Conservation (phyloP, 2,888 invertebrate genomes). For the Drosophila hamatofila region DNA sequence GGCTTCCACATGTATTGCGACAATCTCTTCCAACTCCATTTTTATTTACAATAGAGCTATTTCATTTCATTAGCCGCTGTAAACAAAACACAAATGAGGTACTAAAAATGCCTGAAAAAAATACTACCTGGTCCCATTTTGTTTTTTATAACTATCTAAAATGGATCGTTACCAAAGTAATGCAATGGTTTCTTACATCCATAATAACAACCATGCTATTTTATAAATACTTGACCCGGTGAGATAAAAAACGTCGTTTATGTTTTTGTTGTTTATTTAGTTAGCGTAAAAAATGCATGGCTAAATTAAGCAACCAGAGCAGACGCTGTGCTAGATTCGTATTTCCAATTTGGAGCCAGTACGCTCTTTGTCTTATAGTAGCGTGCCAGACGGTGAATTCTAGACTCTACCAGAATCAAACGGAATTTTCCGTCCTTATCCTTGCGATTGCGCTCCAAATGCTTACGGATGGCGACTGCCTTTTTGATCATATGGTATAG, state of each 20-base stretch:
- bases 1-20: conserved; percentile 80
- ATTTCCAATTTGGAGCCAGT: conserved; percentile 99
- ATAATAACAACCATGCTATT: background rate
- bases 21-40: conserved; percentile 46
- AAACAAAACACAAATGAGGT: background rate
- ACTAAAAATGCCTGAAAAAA: conserved; percentile 16
- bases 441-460: conserved; percentile 98
- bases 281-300: conserved; percentile 18
- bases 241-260: background rate
- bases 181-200: background rate
- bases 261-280: conserved; percentile 35
- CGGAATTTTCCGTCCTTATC: conserved; percentile 99
- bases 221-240: background rate
- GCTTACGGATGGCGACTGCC: conserved; percentile 99
- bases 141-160: background rate
- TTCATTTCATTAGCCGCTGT: conserved; percentile 14
- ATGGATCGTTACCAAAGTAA: too few relatives aligned
- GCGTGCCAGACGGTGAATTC: conserved; percentile 98
- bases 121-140: conserved; percentile 20
- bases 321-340: conserved; percentile 99
- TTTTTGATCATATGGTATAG: conserved; percentile 99
- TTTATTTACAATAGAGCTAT: background rate
- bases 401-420: conserved; percentile 98
- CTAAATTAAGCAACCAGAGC: conserved; percentile 90
- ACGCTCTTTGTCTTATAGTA: conserved; percentile 99